A percentile compares a stretch with the other conserved stretches of the same genome.
Evolutionary conservation across 1,140 invertebrate species (phyloP).

Genomic region (Venturia canescens): DNA sequence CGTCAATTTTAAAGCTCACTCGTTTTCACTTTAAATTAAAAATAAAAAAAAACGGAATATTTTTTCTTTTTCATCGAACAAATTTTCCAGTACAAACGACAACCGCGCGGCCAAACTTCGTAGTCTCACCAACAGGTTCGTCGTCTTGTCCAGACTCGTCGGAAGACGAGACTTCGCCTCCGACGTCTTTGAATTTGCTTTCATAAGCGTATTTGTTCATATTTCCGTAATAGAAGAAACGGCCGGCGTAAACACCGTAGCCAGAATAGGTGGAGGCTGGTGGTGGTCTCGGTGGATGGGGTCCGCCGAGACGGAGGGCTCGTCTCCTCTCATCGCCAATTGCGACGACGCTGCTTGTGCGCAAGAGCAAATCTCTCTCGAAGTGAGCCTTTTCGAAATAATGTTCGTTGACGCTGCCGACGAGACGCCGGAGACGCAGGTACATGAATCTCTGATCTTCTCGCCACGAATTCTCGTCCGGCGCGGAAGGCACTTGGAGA

Average conservation of each 20-base stretch:
- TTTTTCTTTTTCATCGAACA: too few species aligned
- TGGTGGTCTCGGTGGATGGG: constrained; percentile 53
- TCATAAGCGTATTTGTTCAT: constrained; percentile 73
- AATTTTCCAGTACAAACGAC: too few species aligned
- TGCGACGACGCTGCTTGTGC: constrained; percentile 18
- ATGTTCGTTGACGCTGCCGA: constrained; percentile 69
- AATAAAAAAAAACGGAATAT: too few species aligned
- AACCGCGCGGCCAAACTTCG: too few species aligned
- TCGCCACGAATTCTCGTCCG: constrained; percentile 66
- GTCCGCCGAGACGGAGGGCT: not conserved
- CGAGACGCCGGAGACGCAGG: constrained; percentile 68
- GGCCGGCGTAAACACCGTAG: constrained; percentile 72
- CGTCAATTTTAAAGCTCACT: too few species aligned
- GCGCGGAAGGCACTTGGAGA: constrained; percentile 58
- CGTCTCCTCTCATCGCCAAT: not conserved
- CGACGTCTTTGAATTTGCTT: constrained; percentile 59
- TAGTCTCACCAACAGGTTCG: not conserved
- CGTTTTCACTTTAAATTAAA: too few species aligned
- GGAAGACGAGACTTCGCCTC: not conserved
- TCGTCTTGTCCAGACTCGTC: constrained; percentile 45
- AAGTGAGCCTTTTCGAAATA: constrained; percentile 65
- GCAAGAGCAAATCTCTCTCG: constrained; percentile 60
- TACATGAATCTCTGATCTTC: constrained; percentile 74
- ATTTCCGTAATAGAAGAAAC: constrained; percentile 73
- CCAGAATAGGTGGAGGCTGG: constrained; percentile 70